phyloP scores from a whole-genome alignment of 2,113 vertebrate species.

The Stigmatopora nigra region DNA sequence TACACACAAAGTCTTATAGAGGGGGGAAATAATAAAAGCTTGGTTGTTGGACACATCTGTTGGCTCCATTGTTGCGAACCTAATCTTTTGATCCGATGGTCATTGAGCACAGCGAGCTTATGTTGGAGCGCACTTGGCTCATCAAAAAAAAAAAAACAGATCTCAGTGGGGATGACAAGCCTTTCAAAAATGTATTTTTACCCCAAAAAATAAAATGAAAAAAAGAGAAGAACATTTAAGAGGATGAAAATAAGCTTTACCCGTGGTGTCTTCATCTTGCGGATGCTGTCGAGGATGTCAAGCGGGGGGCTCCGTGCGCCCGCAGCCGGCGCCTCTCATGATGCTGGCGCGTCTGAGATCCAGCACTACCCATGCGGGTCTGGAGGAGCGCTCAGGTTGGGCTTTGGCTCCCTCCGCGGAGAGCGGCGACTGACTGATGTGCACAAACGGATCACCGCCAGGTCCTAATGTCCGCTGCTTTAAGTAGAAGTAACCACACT shows the following conservation, averaged over 20 bases:
- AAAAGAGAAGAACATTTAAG: background rate
- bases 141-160: slow-evolving; percentile 20
- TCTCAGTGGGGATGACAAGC: background rate
- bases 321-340: slow-evolving; percentile 13
- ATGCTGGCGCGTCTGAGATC: slow-evolving; percentile 44
- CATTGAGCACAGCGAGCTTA: slow-evolving; percentile 15
- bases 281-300: slow-evolving; percentile 55
- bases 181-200: background rate
- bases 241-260: slow-evolving; percentile 60
- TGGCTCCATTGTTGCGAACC: slow-evolving; percentile 38
- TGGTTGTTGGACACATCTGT: slow-evolving; percentile 44
- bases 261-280: slow-evolving; percentile 90
- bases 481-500: background rate
- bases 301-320: slow-evolving; percentile 67
- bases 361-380: slow-evolving; percentile 50
- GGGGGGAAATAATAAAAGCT: slow-evolving; percentile 6
- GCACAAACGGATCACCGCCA: slow-evolving; percentile 44
- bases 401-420: background rate
- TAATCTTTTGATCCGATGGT: slow-evolving; percentile 52
- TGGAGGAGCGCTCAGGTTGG: background rate
- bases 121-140: slow-evolving; percentile 22
- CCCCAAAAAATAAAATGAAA: background rate
- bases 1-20: background rate
- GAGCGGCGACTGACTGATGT: slow-evolving; percentile 72
- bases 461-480: slow-evolving; percentile 62